These are phyloP conservation scores for Calyptomena viridis DNA, from an alignment of 2,113 vertebrate genomes.

Conservation along the genomic window DNA sequence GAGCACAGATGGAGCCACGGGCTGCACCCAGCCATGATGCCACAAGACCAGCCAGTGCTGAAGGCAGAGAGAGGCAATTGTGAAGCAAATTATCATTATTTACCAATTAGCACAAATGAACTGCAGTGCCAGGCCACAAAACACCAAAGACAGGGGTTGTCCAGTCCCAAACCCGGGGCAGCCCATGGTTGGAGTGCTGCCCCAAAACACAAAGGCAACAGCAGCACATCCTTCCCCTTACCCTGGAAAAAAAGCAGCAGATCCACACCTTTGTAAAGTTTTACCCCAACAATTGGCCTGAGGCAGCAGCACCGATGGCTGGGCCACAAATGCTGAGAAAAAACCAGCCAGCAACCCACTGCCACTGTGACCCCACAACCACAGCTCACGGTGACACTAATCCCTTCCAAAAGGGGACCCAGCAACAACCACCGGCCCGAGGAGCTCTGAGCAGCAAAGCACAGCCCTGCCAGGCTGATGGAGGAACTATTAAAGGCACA, in stretches of 20 bases:
- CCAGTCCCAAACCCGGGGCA: background rate
- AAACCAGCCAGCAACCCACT: background rate
- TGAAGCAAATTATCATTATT: background rate
- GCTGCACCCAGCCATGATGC: background rate
- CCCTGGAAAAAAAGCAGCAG: background rate
- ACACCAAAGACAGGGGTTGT: background rate
- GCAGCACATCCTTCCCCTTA: background rate
- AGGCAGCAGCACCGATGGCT: background rate
- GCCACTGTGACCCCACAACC: background rate
- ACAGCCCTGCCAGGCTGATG: background rate
- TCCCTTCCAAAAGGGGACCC: background rate
- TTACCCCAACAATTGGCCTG: accelerated
- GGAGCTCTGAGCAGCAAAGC: background rate
- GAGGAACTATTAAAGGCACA: background rate
- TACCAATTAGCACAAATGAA: background rate
- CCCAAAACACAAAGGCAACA: background rate
- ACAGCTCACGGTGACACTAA: background rate
- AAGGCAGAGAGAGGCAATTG: background rate
- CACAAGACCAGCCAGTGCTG: background rate
- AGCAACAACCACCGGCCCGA: background rate
- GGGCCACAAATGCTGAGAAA: background rate
- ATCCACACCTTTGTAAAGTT: background rate
- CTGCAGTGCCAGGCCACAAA: background rate
- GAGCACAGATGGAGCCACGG: background rate
- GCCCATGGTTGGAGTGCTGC: background rate